Conservation (phyloP, 2,113 vertebrate species). For the Cinclus mexicanus region DNA sequence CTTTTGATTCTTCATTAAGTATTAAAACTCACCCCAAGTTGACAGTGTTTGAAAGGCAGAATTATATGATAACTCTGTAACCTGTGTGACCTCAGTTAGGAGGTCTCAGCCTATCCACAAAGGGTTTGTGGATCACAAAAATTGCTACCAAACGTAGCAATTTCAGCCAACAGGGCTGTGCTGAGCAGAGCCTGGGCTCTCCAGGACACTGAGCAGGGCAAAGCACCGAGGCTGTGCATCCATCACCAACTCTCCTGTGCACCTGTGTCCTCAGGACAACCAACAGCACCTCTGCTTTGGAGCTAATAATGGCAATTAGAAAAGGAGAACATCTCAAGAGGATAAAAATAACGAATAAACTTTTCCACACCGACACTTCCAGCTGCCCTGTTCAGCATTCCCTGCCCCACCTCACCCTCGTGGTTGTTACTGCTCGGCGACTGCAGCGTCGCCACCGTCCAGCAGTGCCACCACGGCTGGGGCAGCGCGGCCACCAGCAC, state of each 20-base stretch:
- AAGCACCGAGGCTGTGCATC: accelerated
- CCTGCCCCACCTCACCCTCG: slow-evolving; percentile 56
- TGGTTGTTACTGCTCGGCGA: slow-evolving; percentile 59
- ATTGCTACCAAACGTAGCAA: neutral
- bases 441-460: slow-evolving; percentile 50
- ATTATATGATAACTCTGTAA: neutral
- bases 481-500: slow-evolving; percentile 68
- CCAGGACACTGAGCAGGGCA: neutral
- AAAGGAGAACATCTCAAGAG: neutral
- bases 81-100: neutral
- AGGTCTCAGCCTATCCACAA: neutral
- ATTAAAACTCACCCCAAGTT: neutral
- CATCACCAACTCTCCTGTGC: accelerated
- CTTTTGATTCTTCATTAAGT: neutral
- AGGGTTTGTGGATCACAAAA: neutral
- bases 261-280: neutral
- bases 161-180: neutral
- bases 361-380: neutral
- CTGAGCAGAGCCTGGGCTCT: neutral
- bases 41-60: neutral
- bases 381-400: slow-evolving; percentile 46
- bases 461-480: slow-evolving; percentile 58
- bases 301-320: neutral
- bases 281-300: neutral
- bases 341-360: neutral